These are phyloP conservation scores for Alouatta palliata DNA, from an alignment of 2,113 vertebrate genomes.

Conservation along the genomic window DNA sequence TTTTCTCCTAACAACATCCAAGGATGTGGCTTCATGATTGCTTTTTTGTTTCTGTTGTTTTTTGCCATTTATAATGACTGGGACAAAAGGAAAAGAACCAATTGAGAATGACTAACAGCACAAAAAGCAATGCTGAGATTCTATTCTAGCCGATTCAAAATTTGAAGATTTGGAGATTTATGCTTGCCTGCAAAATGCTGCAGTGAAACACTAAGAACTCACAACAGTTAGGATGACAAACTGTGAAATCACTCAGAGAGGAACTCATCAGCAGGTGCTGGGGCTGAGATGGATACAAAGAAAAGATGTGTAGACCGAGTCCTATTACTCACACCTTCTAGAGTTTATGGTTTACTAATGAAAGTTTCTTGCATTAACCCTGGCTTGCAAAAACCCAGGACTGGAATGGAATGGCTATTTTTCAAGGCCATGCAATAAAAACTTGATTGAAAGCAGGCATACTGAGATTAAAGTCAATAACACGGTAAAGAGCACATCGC, in stretches of 20 bases:
- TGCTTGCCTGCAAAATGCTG: not conserved
- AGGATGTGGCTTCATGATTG: not conserved
- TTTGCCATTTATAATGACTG: not conserved
- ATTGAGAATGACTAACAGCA: not conserved
- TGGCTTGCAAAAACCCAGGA: not conserved
- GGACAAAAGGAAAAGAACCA: not conserved
- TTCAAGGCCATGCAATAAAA: slow-evolving; percentile 13
- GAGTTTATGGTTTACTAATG: not conserved
- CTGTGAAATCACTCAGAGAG: not conserved
- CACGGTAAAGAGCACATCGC: not conserved
- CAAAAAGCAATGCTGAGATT: not conserved
- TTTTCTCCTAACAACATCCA: slow-evolving; percentile 23
- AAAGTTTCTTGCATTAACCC: not conserved
- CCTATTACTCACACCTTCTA: not conserved
- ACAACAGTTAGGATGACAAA: not conserved
- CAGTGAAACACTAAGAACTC: not conserved
- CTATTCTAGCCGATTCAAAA: not conserved
- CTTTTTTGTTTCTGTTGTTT: slow-evolving; percentile 16
- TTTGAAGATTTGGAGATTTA: not conserved
- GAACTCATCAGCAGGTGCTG: not conserved
- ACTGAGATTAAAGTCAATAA: slow-evolving; percentile 34
- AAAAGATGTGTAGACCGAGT: accelerated
- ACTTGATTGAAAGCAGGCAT: slow-evolving; percentile 7
- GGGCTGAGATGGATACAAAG: not conserved
- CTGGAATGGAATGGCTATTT: not conserved